Evolutionary conservation across 2,797 vertebrate species (phyloP), one percentile per base, ranked within the genome.

Genomic region (Coregonus sp.): DNA sequence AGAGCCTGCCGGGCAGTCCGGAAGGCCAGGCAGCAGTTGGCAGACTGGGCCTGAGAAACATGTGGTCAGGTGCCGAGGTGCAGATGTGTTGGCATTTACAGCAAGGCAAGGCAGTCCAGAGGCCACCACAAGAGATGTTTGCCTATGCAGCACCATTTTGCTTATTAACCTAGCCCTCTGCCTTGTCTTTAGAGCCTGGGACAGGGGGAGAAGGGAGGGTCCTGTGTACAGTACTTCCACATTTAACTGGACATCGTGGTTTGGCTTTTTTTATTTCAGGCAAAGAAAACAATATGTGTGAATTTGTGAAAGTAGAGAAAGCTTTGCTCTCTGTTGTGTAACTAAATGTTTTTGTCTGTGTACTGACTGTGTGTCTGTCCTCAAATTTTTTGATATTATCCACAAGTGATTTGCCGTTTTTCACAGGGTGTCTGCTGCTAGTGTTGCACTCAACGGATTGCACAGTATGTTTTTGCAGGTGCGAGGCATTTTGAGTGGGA

Each of bases 391-490:
- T 15, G 66, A 37, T 68, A 18, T 68, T 66, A 66, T 87, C 84
- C 89, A 91, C 86, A 82, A 90, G 89, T 91, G 90, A 90, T 89
- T 89, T 90, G 80, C 84, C 37, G 75, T 88, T 85, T 86, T 86
- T 87, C 79, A 82, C 86, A 84, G 86, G 86, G 87, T 77, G 75
- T 88, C 79, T 66, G 71, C 74, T 74, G 40, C 40, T 12, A 75
- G 70, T 40, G 74, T 74, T 81, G 81, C 89, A 75, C 56, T 68
- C n/a, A 33, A 63, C 68, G 72, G 87, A 85, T 84, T 85, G 86
- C 86, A 87, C 61, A 56, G 70, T 80, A 85, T 95, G 93, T 95
- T 95, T 94, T 90, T 92, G 92, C 94, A 95, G 94, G 94, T 95
- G 94, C 83, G 69, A 90, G 91, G 87, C 86, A 78, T 91, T 92